phyloP scores from a whole-genome alignment of 2,888 invertebrate genomes.

The Apoderus coryli region DNA sequence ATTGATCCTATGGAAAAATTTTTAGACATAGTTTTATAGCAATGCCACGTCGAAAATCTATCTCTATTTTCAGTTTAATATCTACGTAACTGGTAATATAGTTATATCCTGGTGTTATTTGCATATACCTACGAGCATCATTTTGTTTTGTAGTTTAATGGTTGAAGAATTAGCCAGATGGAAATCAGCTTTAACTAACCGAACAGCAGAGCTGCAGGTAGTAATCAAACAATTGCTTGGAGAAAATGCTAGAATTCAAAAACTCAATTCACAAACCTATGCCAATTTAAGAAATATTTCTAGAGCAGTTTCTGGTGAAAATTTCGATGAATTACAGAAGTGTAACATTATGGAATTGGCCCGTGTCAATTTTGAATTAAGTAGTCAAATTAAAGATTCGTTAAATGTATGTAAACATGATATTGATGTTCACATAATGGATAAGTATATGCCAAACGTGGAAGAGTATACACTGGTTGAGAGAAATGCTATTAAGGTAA shows the following conservation, averaged over 20 bases:
- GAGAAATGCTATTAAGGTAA: conserved; percentile 35
- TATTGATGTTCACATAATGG: too few relatives aligned
- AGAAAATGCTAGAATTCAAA: conserved; percentile 50
- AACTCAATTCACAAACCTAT: conserved; percentile 47
- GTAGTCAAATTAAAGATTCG: conserved; percentile 38
- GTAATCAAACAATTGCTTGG: conserved; percentile 53
- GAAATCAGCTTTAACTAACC: conserved; percentile 63
- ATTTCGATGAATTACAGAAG: conserved; percentile 31
- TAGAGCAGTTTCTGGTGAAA: conserved; percentile 25
- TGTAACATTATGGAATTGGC: conserved; percentile 50
- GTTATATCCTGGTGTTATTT: too few relatives aligned
- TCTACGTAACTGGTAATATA: too few relatives aligned
- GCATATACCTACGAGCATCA: too few relatives aligned
- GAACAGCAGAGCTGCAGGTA: conserved; percentile 54
- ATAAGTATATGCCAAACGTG: conserved; percentile 4
- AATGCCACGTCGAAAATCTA: too few relatives aligned
- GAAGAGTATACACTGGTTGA: conserved; percentile 26
- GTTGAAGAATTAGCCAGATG: conserved; percentile 82
- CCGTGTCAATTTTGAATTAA: conserved; percentile 44
- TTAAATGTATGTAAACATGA: conserved; percentile 32
- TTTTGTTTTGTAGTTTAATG: conserved; percentile 66
- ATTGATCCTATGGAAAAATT: too few relatives aligned
- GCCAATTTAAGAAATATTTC: conserved; percentile 41
- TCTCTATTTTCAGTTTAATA: too few relatives aligned
- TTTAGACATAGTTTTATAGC: too few relatives aligned